A percentile compares a stretch with the other conserved stretches of the same genome.
phyloP scores from a whole-genome alignment of 2,888 invertebrate species.

The Yponomeuta evonymella region DNA sequence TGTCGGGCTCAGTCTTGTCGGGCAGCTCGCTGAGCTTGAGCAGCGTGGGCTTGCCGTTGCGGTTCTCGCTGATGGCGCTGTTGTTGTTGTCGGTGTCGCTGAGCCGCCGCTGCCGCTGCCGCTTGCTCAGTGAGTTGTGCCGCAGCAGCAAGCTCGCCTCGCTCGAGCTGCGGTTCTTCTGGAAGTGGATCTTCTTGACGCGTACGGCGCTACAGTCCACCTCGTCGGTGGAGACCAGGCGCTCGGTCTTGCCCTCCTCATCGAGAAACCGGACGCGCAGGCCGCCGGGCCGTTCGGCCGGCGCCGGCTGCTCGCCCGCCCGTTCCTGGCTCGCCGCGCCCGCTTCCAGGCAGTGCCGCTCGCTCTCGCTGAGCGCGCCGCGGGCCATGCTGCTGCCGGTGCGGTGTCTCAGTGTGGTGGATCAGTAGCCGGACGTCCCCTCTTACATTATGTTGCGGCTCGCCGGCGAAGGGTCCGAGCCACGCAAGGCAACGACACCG shows the following conservation, averaged over 20 bases:
- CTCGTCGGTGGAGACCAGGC: slow-evolving; percentile 65
- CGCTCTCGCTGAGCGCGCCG: slow-evolving; percentile 63
- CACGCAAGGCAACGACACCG: slow-evolving; percentile 53
- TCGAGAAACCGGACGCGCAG: slow-evolving; percentile 66
- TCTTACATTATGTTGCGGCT: slow-evolving; percentile 44
- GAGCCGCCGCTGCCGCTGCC: slow-evolving; percentile 54
- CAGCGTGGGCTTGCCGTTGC: slow-evolving; percentile 45
- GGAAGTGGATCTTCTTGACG: slow-evolving; percentile 68
- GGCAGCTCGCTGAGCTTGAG: slow-evolving; percentile 38
- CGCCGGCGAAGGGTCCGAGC: neutral
- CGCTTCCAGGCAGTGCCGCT: slow-evolving; percentile 58
- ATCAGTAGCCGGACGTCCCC: slow-evolving; percentile 20
- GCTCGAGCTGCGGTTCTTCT: slow-evolving; percentile 70
- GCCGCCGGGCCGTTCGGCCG: slow-evolving; percentile 48
- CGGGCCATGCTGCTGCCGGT: slow-evolving; percentile 59
- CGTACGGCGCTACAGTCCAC: slow-evolving; percentile 61
- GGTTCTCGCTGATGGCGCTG: slow-evolving; percentile 54
- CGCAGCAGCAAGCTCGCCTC: slow-evolving; percentile 67
- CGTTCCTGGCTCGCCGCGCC: slow-evolving; percentile 53
- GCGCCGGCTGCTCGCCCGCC: slow-evolving; percentile 28
- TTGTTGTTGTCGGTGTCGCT: slow-evolving; percentile 60
- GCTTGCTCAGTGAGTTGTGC: slow-evolving; percentile 60
- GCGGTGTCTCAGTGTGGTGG: slow-evolving; percentile 21
- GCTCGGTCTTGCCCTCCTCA: slow-evolving; percentile 69
- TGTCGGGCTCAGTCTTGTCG: slow-evolving; percentile 60